Evolutionary conservation across 2,888 invertebrate species (phyloP), one percentile per base, ranked within the genome.

Genomic region (Lasioglossum figueresi): DNA sequence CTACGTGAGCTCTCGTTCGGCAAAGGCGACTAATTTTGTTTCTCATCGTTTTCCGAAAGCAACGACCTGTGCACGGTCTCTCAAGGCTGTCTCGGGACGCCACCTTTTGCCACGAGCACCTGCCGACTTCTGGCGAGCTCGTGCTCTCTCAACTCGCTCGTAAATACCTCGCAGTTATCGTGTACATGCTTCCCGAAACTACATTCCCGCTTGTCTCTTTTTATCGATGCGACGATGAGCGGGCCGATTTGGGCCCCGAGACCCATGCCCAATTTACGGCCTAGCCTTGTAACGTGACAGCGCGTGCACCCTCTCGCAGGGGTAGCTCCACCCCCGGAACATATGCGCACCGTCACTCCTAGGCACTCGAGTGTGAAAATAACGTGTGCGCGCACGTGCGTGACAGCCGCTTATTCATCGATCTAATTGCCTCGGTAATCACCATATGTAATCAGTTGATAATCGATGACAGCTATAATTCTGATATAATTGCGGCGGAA

Each of bases 51-150:
- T 78, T 87, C 85, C 86, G 88, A 90, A 91, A 92, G 90, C 92
- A 92, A 93, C 91, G 93, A 92, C 91, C 93, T 91, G 90, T 91
- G 89, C 91, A 88, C 89, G 88, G 88, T 91, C 76, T 83, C 79
- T 91, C 93, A 93, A 93, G 93, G 93, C 90, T 92, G 92, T 91
- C 91, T 92, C 89, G 86, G 82, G 86, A 90, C 85, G 86, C 87
- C 89, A 91, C 90, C 91, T 92, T 93, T 91, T 91, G 91, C 92
- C 72, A 87, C 52, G 77, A 89, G 88, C 91, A 91, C 90, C 91
- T 91, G 91, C 88, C 90, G 89, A 88, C 84, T 86, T 86, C 90
- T 88, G 85, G 59, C 81, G 63, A 84, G 81, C 83, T 85, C 87
- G 82, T 80, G 80, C 85, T 88, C 85, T 82, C 83, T 82, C 83